phyloP scores from a whole-genome alignment of 2,113 vertebrate species.

The Charadrius vociferus region DNA sequence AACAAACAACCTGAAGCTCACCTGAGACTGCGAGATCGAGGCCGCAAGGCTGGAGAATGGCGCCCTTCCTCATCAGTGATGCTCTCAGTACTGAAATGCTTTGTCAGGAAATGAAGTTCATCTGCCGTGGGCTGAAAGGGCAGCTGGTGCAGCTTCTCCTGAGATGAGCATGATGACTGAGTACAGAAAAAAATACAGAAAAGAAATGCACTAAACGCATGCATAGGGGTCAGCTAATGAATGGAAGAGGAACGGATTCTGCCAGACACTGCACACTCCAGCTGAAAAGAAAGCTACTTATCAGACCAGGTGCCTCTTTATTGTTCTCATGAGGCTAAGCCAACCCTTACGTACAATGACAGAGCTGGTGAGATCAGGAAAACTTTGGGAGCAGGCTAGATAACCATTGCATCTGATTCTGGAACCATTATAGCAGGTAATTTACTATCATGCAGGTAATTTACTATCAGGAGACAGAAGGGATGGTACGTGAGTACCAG shows the following conservation, averaged over 20 bases:
- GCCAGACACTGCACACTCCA: slow-evolving; percentile 31
- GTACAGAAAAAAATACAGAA: slow-evolving; percentile 80
- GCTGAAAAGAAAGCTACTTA: slow-evolving; percentile 47
- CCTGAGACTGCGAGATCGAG: slow-evolving; percentile 94
- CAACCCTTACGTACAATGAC: neutral
- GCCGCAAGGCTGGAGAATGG: slow-evolving; percentile 90
- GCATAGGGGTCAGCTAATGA: slow-evolving; percentile 61
- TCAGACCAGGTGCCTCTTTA: slow-evolving; percentile 60
- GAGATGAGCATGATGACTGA: slow-evolving; percentile 99
- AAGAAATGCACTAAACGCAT: slow-evolving; percentile 70
- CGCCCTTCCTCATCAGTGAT: slow-evolving; percentile 94
- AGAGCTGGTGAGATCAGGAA: neutral
- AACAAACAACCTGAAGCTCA: slow-evolving; percentile 1
- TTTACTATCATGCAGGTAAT: neutral
- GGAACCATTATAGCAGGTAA: neutral
- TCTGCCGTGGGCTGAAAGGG: slow-evolving; percentile 97
- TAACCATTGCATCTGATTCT: neutral
- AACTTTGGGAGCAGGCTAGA: neutral
- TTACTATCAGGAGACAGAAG: neutral
- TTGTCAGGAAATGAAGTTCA: slow-evolving; percentile 97
- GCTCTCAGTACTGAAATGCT: slow-evolving; percentile 98
- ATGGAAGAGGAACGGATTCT: slow-evolving; percentile 40
- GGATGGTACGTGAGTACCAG: neutral
- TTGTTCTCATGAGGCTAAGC: neutral
- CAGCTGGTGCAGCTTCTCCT: slow-evolving; percentile 98